Conservation (phyloP, 1,140 invertebrate species). For the Scaptodrosophila lebanonensis region DNA sequence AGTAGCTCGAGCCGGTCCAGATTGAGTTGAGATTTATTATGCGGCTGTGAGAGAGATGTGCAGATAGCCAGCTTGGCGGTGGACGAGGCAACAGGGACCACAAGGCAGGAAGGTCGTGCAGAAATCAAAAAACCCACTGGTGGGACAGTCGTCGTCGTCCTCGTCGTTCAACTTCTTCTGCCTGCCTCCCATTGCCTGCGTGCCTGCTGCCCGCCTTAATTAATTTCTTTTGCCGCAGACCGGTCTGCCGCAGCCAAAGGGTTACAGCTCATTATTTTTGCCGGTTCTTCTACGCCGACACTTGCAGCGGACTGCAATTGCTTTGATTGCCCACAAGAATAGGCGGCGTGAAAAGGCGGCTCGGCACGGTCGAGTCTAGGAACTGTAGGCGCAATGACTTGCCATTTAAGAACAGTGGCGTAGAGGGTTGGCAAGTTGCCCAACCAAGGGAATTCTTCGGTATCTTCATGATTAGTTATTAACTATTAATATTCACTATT, state of each 20-base stretch:
- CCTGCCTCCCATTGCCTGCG: conserved; percentile 3
- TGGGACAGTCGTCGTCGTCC: conserved; percentile 35
- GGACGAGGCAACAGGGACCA: conserved; percentile 27
- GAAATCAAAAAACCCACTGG: conserved; percentile 61
- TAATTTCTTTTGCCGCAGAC: conserved; percentile 51
- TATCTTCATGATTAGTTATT: too few relatives aligned
- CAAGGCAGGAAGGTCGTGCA: conserved; percentile 63
- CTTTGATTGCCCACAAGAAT: conserved; percentile 69
- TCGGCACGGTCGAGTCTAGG: too few relatives aligned
- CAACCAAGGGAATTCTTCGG: too few relatives aligned
- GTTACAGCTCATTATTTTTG: conserved; percentile 68
- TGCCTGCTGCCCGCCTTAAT: conserved; percentile 52
- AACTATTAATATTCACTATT: too few relatives aligned
- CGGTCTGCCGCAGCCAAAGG: conserved; percentile 42
- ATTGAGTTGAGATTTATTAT: conserved; percentile 55
- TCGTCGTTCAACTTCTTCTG: conserved; percentile 23
- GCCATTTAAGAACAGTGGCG: too few relatives aligned
- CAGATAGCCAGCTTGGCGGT: conserved; percentile 10
- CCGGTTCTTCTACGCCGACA: conserved; percentile 37
- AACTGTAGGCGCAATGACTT: too few relatives aligned
- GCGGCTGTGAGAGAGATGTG: conserved; percentile 29
- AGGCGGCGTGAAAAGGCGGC: too few relatives aligned
- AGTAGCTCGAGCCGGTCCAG: conserved; percentile 1
- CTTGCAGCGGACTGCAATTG: conserved; percentile 63
- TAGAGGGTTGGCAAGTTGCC: too few relatives aligned